Conservation (phyloP, 1,140 invertebrate species). For the Rhyacophila brunnea region DNA sequence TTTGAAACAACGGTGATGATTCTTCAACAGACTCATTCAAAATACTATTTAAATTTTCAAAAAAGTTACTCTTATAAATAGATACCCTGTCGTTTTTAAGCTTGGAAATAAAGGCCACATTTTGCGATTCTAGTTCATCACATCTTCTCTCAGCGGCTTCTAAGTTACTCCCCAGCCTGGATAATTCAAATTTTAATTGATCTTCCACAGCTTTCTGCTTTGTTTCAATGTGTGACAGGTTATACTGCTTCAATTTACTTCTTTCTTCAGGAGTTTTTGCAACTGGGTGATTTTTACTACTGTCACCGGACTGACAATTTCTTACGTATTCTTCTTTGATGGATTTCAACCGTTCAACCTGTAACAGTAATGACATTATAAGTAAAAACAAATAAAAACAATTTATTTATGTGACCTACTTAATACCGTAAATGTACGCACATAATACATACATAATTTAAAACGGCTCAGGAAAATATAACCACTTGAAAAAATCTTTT, state of each 20-base stretch:
- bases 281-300: slow-evolving; percentile 3
- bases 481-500: too few species aligned
- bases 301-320: slow-evolving; percentile 1
- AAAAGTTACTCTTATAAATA: slow-evolving; percentile 27
- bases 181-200: slow-evolving; percentile 20
- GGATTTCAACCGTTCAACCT: slow-evolving; percentile 26
- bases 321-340: slow-evolving; percentile 15
- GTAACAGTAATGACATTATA: background rate
- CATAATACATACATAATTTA: too few species aligned
- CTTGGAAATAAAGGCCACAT: slow-evolving; percentile 12
- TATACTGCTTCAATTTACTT: slow-evolving; percentile 11
- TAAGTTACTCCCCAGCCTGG: slow-evolving; percentile 15
- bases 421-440: too few species aligned
- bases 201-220: slow-evolving; percentile 20
- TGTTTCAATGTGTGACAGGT: slow-evolving; percentile 18
- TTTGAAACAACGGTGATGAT: too few species aligned
- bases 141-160: slow-evolving; percentile 24
- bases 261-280: slow-evolving; percentile 2
- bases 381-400: too few species aligned
- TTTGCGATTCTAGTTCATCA: slow-evolving; percentile 27
- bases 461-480: too few species aligned
- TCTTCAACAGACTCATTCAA: slow-evolving; percentile 19
- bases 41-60: slow-evolving; percentile 24
- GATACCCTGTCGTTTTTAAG: slow-evolving; percentile 15
- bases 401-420: too few species aligned